phyloP scores from a whole-genome alignment of 2,797 vertebrate genomes.

The Pachyuromys duprasi region DNA sequence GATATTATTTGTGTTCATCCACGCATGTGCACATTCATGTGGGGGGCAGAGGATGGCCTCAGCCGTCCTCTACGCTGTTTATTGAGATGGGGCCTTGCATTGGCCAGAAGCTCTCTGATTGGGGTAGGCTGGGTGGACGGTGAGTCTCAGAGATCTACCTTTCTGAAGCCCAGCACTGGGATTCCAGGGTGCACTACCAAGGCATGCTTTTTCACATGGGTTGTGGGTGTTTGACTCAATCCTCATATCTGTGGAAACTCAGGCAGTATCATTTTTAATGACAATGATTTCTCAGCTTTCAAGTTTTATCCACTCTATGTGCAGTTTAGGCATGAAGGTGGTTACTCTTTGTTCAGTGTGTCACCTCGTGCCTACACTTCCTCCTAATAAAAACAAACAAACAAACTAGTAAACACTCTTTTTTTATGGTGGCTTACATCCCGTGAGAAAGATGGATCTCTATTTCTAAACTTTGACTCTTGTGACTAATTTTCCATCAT shows the following conservation, averaged over 20 bases:
- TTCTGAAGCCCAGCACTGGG: neutral
- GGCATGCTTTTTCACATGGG: neutral
- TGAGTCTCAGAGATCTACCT: neutral
- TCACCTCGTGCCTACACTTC: accelerated
- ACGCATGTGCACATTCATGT: too few species aligned
- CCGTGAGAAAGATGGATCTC: slow-evolving; percentile 12
- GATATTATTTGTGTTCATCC: too few species aligned
- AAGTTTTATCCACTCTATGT: neutral
- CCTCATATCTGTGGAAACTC: accelerated
- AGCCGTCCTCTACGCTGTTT: neutral
- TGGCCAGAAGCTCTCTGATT: neutral
- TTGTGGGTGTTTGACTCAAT: neutral
- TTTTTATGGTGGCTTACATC: too few species aligned
- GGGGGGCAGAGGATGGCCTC: neutral
- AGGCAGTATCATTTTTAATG: accelerated
- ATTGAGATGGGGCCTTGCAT: neutral
- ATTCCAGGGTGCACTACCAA: neutral
- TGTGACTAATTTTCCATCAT: slow-evolving; percentile 60
- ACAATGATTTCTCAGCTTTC: accelerated
- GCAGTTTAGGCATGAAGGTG: accelerated
- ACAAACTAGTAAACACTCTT: too few species aligned
- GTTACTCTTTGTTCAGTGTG: neutral
- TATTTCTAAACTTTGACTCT: slow-evolving; percentile 47
- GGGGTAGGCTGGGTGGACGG: neutral
- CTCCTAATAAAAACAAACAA: neutral